These are phyloP conservation scores for Phengaris alcon DNA, from an alignment of 2,888 invertebrate genomes.

Conservation along the genomic window DNA sequence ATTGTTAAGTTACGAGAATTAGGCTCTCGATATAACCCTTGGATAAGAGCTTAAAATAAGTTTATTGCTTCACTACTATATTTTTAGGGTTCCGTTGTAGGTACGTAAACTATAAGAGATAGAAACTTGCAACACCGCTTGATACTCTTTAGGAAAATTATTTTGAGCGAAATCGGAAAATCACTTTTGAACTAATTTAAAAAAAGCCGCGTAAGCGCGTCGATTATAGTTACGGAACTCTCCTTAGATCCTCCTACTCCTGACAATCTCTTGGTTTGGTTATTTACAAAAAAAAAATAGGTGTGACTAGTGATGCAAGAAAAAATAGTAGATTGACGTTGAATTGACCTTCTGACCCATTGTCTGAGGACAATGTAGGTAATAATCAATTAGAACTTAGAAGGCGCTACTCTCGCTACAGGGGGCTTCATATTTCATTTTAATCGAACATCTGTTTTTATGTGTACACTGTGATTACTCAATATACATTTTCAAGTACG, in stretches of 20 bases:
- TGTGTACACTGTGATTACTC: conserved; percentile 15
- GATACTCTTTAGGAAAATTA: background rate
- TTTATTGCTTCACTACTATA: too few relatives aligned
- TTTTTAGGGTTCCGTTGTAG: too few relatives aligned
- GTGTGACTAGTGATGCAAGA: conserved; percentile 31
- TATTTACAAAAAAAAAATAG: background rate
- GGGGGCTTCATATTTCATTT: conserved; percentile 25
- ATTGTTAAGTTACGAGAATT: too few relatives aligned
- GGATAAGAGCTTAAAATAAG: too few relatives aligned
- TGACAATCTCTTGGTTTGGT: too few relatives aligned
- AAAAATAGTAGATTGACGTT: conserved; percentile 59
- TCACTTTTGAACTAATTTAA: too few relatives aligned
- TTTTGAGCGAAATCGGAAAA: background rate
- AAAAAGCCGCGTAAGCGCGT: too few relatives aligned
- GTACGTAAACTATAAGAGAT: too few relatives aligned
- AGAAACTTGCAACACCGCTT: too few relatives aligned
- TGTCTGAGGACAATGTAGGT: conserved; percentile 53
- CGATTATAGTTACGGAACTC: too few relatives aligned
- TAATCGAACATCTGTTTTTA: conserved; percentile 22
- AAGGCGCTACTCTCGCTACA: conserved; percentile 10
- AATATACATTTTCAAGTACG: conserved; percentile 28
- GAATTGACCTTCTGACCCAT: conserved; percentile 65
- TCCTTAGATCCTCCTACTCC: too few relatives aligned
- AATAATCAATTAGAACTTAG: conserved; percentile 57
- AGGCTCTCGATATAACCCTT: too few relatives aligned